Percentiles rank a stretch among this genome's conserved stretches.
phyloP scores from a whole-genome alignment of 2,888 invertebrate species.

The Pollenia labialis region DNA sequence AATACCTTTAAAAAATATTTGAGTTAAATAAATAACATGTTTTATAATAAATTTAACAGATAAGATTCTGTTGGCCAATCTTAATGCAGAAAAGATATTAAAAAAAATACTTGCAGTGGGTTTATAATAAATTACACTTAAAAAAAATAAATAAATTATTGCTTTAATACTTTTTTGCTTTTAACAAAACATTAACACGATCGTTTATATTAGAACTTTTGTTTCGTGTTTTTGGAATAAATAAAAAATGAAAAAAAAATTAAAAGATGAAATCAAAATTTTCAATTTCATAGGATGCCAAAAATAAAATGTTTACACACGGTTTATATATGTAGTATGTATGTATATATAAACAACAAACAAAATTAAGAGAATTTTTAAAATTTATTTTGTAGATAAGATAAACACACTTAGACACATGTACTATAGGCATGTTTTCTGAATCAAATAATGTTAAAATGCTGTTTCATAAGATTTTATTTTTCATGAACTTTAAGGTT shows the following conservation, averaged over 20 bases:
- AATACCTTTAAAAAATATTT: not conserved
- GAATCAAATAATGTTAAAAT: not conserved
- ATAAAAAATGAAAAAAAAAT: conserved; percentile 4
- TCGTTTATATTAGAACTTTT: conserved; percentile 29
- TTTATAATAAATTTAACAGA: conserved; percentile 31
- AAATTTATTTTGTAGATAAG: conserved; percentile 18
- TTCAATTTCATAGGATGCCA: conserved; percentile 54
- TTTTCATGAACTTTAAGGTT: conserved; percentile 31
- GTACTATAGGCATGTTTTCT: conserved; percentile 33
- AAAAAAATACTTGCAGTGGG: conserved; percentile 16
- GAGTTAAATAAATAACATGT: conserved; percentile 2
- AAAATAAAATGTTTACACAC: conserved; percentile 55
- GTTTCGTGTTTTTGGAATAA: conserved; percentile 34
- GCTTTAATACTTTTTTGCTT: conserved; percentile 13
- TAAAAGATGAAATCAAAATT: conserved; percentile 36
- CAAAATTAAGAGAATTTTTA: not conserved
- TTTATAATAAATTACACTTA: conserved; percentile 14
- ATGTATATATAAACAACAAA: not conserved
- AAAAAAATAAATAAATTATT: conserved; percentile 24
- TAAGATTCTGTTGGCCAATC: not conserved
- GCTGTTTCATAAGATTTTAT: conserved; percentile 24
- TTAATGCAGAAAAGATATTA: conserved; percentile 6
- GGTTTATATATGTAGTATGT: not conserved
- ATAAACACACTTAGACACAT: conserved; percentile 40
- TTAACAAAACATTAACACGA: conserved; percentile 10